Conservation (phyloP, 2,797 vertebrate species). For the Uromys caudimaculatus region DNA sequence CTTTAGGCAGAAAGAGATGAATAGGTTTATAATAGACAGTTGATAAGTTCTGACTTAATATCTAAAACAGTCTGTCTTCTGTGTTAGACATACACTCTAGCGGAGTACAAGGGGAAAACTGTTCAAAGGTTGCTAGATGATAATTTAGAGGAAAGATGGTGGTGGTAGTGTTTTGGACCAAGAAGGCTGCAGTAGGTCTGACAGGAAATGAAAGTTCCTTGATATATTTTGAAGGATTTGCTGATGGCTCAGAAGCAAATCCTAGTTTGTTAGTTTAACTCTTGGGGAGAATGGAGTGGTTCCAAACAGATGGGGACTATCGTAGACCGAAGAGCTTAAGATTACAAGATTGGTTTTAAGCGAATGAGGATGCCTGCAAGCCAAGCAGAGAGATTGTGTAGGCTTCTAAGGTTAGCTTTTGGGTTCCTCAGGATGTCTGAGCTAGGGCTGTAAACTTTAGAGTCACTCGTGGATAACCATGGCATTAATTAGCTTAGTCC, state of each 20-base stretch:
- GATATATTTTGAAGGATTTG: constrained; percentile 11
- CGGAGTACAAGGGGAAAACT: neutral
- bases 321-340: neutral
- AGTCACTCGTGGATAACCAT: neutral
- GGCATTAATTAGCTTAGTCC: neutral
- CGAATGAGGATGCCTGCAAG: neutral
- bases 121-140: neutral
- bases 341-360: neutral
- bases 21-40: neutral
- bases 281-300: neutral
- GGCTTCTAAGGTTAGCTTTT: neutral
- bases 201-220: neutral
- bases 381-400: neutral
- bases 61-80: neutral
- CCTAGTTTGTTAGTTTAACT: neutral
- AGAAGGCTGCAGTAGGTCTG: neutral
- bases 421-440: neutral
- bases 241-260: neutral
- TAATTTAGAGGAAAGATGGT: neutral
- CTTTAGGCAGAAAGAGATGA: neutral
- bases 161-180: neutral
- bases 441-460: neutral
- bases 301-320: neutral
- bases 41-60: neutral
- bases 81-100: neutral